Percentiles rank a stretch among this genome's conserved stretches.
Conservation (phyloP, 2,797 vertebrate species). For the Octomys mimax region DNA sequence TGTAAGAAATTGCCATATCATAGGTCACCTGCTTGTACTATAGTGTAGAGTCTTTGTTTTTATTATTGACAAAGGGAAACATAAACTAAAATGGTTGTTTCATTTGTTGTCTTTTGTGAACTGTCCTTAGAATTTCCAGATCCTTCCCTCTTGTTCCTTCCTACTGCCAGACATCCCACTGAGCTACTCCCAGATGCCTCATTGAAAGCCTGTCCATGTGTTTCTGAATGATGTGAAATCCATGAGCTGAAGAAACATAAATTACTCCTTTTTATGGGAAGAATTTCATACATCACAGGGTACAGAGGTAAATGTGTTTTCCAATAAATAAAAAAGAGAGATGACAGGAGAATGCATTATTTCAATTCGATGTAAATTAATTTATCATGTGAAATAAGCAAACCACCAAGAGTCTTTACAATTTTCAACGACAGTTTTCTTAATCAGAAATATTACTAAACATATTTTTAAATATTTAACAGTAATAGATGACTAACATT, state of each 20-base stretch:
- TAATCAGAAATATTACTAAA: neutral
- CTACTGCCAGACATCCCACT: conserved; percentile 51
- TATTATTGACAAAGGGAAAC: conserved; percentile 57
- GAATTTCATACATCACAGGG: conserved; percentile 48
- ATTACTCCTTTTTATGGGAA: conserved; percentile 62
- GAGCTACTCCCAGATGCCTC: conserved; percentile 56
- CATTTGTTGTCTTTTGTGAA: conserved; percentile 41
- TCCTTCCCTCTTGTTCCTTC: conserved; percentile 63
- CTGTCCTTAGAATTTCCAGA: conserved; percentile 36
- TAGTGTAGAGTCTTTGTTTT: neutral
- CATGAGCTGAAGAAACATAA: conserved; percentile 63
- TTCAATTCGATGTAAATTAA: conserved; percentile 61
- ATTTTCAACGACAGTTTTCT: neutral
- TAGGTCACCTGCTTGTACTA: neutral
- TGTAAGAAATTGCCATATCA: conserved; percentile 17
- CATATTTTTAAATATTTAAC: neutral
- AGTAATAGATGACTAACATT: neutral
- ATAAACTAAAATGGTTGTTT: conserved; percentile 34
- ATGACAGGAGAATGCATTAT: neutral
- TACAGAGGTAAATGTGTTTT: conserved; percentile 58
- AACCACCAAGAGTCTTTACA: neutral
- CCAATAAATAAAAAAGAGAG: conserved; percentile 41
- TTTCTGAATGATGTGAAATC: conserved; percentile 71
- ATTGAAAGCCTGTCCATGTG: conserved; percentile 66
- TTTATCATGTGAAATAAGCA: neutral